phyloP scores from a whole-genome alignment of 2,113 vertebrate genomes.

The Phaetusa simplex region DNA sequence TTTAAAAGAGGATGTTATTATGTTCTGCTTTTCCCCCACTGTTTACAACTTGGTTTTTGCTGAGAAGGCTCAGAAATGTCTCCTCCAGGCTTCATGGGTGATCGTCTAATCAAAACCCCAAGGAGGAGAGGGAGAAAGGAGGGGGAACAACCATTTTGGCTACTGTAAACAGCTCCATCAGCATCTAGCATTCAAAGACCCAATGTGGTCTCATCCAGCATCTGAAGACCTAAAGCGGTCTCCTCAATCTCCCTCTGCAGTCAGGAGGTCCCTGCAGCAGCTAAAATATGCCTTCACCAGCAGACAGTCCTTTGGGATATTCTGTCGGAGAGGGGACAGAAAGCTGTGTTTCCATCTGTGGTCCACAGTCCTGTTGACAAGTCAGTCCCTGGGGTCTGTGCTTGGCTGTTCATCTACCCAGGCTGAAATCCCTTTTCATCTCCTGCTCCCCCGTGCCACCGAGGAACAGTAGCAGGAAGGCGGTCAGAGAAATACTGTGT shows the following conservation, averaged over 20 bases:
- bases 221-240: not conserved
- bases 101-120: not conserved
- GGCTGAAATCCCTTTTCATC: not conserved
- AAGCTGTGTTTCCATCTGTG: not conserved
- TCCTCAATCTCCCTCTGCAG: not conserved
- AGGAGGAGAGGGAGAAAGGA: not conserved
- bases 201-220: not conserved
- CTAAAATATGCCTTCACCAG: not conserved
- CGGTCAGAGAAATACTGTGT: not conserved
- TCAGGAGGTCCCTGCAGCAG: not conserved
- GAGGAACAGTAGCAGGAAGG: not conserved
- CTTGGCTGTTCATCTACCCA: not conserved
- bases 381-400: not conserved
- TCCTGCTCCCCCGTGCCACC: not conserved
- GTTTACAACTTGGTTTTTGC: not conserved
- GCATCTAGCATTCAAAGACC: not conserved
- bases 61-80: not conserved
- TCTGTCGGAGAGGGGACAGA: not conserved
- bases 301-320: not conserved
- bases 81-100: not conserved
- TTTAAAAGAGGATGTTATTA: not conserved
- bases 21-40: not conserved
- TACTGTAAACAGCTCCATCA: not conserved
- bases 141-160: not conserved
- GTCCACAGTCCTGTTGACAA: not conserved